Percentiles rank a stretch among this genome's conserved stretches.
These are phyloP conservation scores for Limnephilus marmoratus DNA, from an alignment of 2,888 invertebrate species.

Conservation along the genomic window DNA sequence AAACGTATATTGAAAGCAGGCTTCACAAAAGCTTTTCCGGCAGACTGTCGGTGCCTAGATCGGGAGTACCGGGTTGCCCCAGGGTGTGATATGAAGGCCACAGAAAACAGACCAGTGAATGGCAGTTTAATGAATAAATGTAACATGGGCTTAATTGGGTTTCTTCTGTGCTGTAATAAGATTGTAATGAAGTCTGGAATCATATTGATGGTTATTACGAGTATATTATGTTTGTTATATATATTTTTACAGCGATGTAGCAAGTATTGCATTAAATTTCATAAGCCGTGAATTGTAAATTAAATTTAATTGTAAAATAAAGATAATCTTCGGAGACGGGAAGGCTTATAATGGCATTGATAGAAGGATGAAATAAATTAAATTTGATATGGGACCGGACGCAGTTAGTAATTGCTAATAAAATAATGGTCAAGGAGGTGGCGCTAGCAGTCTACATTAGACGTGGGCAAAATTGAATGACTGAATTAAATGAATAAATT, in stretches of 20 bases:
- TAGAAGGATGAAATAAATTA: neutral
- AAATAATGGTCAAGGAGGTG: neutral
- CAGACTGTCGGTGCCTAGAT: neutral
- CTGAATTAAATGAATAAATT: too few relatives aligned
- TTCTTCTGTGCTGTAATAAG: neutral
- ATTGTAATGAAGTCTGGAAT: neutral
- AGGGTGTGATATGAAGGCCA: neutral
- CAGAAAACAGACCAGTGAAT: neutral
- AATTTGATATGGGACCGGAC: neutral
- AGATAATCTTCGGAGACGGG: neutral
- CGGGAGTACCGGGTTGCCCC: neutral
- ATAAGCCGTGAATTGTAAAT: neutral
- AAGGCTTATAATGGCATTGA: neutral
- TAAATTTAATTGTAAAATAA: constrained; percentile 2
- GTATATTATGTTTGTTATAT: neutral
- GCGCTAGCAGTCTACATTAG: too few relatives aligned
- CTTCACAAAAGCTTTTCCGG: neutral
- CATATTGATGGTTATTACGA: neutral
- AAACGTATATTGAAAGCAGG: neutral
- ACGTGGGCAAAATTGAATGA: too few relatives aligned
- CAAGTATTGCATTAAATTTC: neutral
- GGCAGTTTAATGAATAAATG: neutral
- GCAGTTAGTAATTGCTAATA: neutral
- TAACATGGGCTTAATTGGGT: neutral
- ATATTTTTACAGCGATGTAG: neutral